Conservation (phyloP, 35 echinoderm and acorn worm genomes). For the Lytechinus variegatus region DNA sequence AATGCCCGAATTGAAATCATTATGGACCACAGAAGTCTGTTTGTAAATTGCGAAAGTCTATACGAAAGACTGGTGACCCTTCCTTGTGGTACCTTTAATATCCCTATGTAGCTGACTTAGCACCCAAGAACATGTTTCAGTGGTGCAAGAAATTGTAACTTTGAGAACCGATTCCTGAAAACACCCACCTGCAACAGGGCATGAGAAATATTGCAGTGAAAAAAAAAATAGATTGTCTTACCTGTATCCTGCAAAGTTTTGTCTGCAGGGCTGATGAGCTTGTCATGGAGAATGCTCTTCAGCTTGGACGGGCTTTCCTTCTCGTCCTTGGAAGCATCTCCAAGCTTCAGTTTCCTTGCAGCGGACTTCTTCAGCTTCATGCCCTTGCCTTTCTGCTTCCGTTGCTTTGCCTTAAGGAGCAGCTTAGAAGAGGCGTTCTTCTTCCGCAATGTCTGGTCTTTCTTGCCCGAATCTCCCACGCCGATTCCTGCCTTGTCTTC, state of each 20-base stretch:
- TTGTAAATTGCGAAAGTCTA: too few relatives aligned
- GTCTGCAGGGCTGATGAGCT: slow-evolving; percentile 15
- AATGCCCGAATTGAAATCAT: too few relatives aligned
- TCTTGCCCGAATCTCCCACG: not conserved
- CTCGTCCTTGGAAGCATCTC: not conserved
- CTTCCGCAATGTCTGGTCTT: not conserved
- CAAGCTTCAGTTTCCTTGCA: not conserved
- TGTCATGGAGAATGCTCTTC: slow-evolving; percentile 12
- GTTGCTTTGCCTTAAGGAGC: slow-evolving; percentile 49
- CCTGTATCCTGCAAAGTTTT: slow-evolving; percentile 38
- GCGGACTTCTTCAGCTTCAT: not conserved
- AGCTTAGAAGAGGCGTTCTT: slow-evolving; percentile 51
- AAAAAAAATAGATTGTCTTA: not conserved
- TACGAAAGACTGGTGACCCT: too few relatives aligned
- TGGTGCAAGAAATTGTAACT: too few relatives aligned
- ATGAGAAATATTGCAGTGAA: too few relatives aligned
- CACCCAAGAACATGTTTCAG: too few relatives aligned
- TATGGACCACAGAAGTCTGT: too few relatives aligned
- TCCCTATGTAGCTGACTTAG: too few relatives aligned
- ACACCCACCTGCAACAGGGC: too few relatives aligned
- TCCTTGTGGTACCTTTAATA: too few relatives aligned
- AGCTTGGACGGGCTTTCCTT: not conserved
- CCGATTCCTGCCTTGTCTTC: too few relatives aligned
- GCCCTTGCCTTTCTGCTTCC: not conserved
- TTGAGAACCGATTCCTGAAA: too few relatives aligned